Base-by-base conservation (phyloP, 37 sponge, comb jelly and placozoan genomes). In the Diacarnus erythraeanus region DNA sequence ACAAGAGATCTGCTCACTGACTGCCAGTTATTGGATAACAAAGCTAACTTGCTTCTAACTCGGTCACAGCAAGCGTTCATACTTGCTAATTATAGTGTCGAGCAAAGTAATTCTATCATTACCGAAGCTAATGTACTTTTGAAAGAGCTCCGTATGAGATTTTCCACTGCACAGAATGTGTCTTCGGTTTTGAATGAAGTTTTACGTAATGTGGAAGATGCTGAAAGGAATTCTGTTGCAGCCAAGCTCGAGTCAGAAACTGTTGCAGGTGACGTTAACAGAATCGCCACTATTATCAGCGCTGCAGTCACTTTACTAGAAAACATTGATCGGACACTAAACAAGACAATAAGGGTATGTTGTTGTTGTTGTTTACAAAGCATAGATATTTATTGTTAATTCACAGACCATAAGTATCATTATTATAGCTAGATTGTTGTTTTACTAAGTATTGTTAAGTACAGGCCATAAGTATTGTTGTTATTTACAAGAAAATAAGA, bases 201-300 rank as follows among this genome's bases (percentile, higher is more conserved):
- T 54, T 37, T 80, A 2, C 57, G 71, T 27, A 80, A 80, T 36
- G 29, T 80, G 2, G 59, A 67, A 59, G 23, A 38, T 59, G 80
- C 80, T 23, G 70, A 69, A 59, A 68, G 25, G 1, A 3, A 36
- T 25, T 66, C 68, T 8, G 2, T 36, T 2, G 3, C 3, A 17
- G 76, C 76, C 23, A 40, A 75, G 69, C 26, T 51, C 15, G 69
- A 67, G 38, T 47, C 65, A n/a, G 76, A 29, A 35, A 31, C 21
- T 66, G 31, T 38, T 41, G 71, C 56, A 36, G 68, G 26, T 22
- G 76, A 67, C 27, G 59, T 80, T 21, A 43, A 3, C 36, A 38
- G 57, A 59, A 57, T 36, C 57, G 59, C 40, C 22, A 36, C 23
- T 38, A 23, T 10, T 2, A 58, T 37, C 38, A 68, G 47, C 20